Evolutionary conservation across 2,888 invertebrate species (phyloP), one percentile per base, ranked within the genome.

Genomic region (Chaetogeoica ovagalla): DNA sequence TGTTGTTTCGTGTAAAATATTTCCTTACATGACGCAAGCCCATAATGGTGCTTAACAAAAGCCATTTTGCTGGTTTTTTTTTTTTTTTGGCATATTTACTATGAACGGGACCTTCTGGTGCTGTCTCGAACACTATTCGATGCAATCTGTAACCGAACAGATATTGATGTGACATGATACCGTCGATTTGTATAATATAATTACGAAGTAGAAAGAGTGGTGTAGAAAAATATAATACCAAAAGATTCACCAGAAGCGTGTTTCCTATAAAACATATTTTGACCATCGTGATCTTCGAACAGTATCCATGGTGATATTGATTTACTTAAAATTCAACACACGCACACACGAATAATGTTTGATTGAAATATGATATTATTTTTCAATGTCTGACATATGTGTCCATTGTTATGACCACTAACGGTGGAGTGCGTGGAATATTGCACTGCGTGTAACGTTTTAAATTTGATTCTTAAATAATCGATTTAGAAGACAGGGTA

Each of bases 221-320:
- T 39, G n/a, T 55, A n/a, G 48, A 62, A 75, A 60, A 17, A 43
- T 6, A 68, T 5, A 68, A 70, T 55, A 70, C 55, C 30, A 55
- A 63, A 60, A 55, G 48, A 52, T 70, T 70, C 70, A 77, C 70
- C 62, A n/a, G n/a, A 30, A 30, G 30, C 63, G 70, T 39, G 55
- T 62, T 69, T 39, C 9, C 60, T 62, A 23, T 52, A 77, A 39
- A 60, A 63, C 39, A 9, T 7, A 5, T 39, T 63, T 63, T 63
- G 63, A 71, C 71, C 71, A 52, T 63, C 57, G 55, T 23, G 70
- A 71, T 79, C 79, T 71, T 63, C 55, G 76, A 37, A 37, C 39
- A 63, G 71, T 79, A 71, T 63, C 57, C 63, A 79, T 71, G 71
- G 79, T 43, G 63, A 79, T 63, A 79, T 79, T 39, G 71, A 79